A percentile compares a stretch with the other conserved stretches of the same genome.
phyloP scores from a whole-genome alignment of 2,888 invertebrate species.

The Catonia carolina region DNA sequence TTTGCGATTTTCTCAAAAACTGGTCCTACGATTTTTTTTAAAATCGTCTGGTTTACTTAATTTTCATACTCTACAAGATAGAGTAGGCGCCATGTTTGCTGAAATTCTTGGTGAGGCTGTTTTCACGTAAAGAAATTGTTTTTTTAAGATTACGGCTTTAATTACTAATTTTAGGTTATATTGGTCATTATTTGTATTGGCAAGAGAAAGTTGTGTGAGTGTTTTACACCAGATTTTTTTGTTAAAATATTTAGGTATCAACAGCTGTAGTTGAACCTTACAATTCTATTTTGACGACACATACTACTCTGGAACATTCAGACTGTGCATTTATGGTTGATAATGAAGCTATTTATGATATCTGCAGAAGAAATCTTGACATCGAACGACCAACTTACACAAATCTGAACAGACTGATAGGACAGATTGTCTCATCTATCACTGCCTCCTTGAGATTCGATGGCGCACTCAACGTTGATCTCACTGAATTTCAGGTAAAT shows the following conservation, averaged over 20 bases:
- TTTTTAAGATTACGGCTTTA: no score
- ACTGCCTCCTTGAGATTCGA: constrained; percentile 90
- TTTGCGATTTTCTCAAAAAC: no score
- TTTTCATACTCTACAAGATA: no score
- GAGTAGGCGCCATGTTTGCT: no score
- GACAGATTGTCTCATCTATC: constrained; percentile 89
- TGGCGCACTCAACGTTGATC: constrained; percentile 87
- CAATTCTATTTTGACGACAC: constrained; percentile 94
- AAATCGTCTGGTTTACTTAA: no score
- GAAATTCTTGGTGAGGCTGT: no score
- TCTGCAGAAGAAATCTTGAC: constrained; percentile 90
- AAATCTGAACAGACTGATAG: constrained; percentile 91
- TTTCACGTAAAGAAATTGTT: no score
- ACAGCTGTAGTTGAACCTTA: constrained; percentile 93
- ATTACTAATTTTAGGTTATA: no score
- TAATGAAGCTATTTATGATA: constrained; percentile 84
- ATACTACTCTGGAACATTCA: constrained; percentile 90
- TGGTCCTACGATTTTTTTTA: no score
- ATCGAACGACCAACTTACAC: constrained; percentile 95
- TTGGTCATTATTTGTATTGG: no score
- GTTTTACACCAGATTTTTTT: constrained; percentile 30
- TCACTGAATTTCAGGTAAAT: constrained; percentile 76
- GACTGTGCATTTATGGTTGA: constrained; percentile 97
- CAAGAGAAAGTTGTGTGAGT: no score
- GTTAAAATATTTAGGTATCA: constrained; percentile 55